Evolutionary conservation across 2,113 vertebrate species (phyloP).

Genomic region (Ahaetulla prasina): DNA sequence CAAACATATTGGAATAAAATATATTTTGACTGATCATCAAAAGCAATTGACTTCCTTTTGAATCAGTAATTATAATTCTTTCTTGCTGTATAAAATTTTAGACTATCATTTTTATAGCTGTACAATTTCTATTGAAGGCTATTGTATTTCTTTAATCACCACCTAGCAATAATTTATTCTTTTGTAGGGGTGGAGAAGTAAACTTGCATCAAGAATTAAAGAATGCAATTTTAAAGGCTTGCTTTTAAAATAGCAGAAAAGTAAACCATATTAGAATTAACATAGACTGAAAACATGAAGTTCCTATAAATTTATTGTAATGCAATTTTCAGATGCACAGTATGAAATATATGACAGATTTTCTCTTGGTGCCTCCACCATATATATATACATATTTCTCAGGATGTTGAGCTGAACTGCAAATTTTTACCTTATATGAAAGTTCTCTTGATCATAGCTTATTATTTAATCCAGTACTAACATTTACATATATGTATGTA

Average conservation of each 20-base stretch:
- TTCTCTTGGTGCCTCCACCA: not conserved
- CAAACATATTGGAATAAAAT: conserved; percentile 10
- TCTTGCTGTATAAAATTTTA: conserved; percentile 20
- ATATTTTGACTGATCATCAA: conserved; percentile 6
- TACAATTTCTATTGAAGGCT: conserved; percentile 36
- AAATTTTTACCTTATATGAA: not conserved
- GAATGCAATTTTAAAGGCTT: not conserved
- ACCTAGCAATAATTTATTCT: conserved; percentile 10
- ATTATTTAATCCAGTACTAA: not conserved
- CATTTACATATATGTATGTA: not conserved
- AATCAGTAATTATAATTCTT: conserved; percentile 4
- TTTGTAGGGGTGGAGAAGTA: not conserved
- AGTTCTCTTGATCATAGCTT: not conserved
- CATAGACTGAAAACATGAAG: not conserved
- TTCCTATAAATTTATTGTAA: not conserved
- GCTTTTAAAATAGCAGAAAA: not conserved
- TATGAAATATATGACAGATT: not conserved
- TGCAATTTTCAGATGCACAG: not conserved
- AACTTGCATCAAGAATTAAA: not conserved
- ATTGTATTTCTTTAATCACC: conserved; percentile 36
- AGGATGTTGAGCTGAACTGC: not conserved
- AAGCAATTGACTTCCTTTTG: not conserved
- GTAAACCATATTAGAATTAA: not conserved
- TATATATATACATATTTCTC: not conserved
- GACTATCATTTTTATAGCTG: conserved; percentile 36